phyloP scores from a whole-genome alignment of 2,113 vertebrate species.

The Dasyornis broadbenti region DNA sequence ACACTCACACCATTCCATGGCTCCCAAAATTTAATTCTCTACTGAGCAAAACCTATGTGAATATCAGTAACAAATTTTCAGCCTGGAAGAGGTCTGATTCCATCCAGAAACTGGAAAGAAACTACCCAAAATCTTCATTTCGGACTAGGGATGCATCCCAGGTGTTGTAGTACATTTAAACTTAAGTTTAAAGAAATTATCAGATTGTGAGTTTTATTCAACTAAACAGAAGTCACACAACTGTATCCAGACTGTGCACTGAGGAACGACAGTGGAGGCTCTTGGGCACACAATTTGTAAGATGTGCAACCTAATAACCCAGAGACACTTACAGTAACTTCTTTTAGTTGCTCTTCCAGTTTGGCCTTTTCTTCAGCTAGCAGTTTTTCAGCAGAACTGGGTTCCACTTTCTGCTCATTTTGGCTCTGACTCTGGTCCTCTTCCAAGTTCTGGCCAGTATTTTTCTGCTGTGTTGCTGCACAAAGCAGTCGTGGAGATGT shows the following conservation, averaged over 20 bases:
- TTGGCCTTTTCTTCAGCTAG: slow-evolving; percentile 82
- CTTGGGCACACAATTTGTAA: background rate
- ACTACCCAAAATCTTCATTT: background rate
- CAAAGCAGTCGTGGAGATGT: slow-evolving; percentile 79
- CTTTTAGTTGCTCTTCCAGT: slow-evolving; percentile 89
- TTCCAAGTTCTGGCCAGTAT: slow-evolving; percentile 72
- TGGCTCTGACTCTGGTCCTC: slow-evolving; percentile 74
- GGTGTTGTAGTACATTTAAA: background rate
- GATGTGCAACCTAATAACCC: too few relatives aligned
- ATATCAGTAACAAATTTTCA: background rate
- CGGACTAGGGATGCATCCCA: background rate
- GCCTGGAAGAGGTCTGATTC: background rate
- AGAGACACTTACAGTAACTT: slow-evolving; percentile 77
- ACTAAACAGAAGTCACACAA: background rate
- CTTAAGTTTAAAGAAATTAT: background rate
- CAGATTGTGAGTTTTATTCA: background rate
- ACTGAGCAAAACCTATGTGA: background rate
- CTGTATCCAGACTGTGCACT: background rate
- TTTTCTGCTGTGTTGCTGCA: slow-evolving; percentile 86
- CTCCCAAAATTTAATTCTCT: background rate
- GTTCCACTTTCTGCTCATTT: slow-evolving; percentile 72
- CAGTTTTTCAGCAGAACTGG: slow-evolving; percentile 68
- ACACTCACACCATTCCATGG: background rate
- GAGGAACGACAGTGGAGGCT: fast-evolving
- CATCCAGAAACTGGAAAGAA: background rate